Conservation (phyloP, 2,888 invertebrate species). For the Andrena haemorrhoa region DNA sequence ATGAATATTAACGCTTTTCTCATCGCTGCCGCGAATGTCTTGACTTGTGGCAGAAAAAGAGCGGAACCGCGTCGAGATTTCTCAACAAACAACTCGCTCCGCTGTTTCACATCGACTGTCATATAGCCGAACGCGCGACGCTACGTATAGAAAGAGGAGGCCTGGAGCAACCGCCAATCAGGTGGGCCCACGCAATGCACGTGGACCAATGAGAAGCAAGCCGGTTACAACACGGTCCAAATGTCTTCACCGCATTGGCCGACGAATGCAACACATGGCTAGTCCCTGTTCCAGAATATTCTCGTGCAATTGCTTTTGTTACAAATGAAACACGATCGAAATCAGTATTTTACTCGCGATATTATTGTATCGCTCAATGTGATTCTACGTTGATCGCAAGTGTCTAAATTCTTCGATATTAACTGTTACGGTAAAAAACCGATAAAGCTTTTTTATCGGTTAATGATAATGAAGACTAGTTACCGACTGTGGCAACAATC, state of each 20-base stretch:
- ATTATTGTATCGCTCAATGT: neutral
- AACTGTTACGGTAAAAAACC: neutral
- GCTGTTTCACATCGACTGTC: conserved; percentile 77
- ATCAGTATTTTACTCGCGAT: neutral
- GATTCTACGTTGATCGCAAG: neutral
- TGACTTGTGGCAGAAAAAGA: conserved; percentile 34
- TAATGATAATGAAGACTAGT: neutral
- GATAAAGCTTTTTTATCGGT: neutral
- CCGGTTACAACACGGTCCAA: conserved; percentile 75
- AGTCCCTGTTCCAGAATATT: conserved; percentile 71
- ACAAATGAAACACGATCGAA: neutral
- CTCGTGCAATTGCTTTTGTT: conserved; percentile 24
- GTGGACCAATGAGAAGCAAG: conserved; percentile 72
- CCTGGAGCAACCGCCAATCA: conserved; percentile 73
- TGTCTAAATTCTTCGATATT: neutral
- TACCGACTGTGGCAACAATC: neutral
- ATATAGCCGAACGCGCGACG: conserved; percentile 49
- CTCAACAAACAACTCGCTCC: conserved; percentile 27
- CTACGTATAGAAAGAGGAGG: conserved; percentile 56
- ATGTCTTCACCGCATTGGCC: conserved; percentile 77
- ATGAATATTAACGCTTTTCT: conserved; percentile 75
- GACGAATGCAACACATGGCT: conserved; percentile 31
- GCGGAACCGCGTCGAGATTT: conserved; percentile 2
- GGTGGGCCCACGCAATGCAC: conserved; percentile 77
- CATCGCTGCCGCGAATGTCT: conserved; percentile 68